A percentile compares a stretch with the other conserved stretches of the same genome.
Conservation (phyloP, 2,888 invertebrate species). For the Agrotis ipsilon region DNA sequence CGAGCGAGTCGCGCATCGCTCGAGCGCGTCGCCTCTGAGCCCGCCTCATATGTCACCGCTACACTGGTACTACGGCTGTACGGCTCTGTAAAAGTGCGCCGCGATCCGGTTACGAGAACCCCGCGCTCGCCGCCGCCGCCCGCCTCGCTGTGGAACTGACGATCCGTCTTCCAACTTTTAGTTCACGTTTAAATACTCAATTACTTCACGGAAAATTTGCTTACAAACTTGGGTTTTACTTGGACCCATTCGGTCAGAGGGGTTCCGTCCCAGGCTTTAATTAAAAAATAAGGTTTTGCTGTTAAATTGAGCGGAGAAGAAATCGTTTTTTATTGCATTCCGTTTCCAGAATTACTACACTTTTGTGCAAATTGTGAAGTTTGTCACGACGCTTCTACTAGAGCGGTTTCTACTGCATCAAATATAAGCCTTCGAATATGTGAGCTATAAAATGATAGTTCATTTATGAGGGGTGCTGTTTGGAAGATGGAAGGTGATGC, state of each 20-base stretch:
- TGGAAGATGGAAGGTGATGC: background rate
- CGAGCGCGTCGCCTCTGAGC: background rate
- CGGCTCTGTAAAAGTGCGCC: background rate
- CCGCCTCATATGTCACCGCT: conserved; percentile 17
- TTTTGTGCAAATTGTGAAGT: background rate
- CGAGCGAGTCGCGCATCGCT: background rate
- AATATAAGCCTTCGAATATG: background rate
- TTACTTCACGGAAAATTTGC: conserved; percentile 36
- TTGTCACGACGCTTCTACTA: background rate
- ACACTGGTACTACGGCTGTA: background rate
- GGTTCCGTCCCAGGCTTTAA: conserved; percentile 17
- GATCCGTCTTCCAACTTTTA: conserved; percentile 30
- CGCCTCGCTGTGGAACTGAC: background rate
- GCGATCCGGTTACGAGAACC: conserved; percentile 7
- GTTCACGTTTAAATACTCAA: conserved; percentile 44
- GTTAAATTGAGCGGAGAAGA: conserved; percentile 36
- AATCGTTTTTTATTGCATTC: conserved; percentile 25
- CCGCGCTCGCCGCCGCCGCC: background rate
- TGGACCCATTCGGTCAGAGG: conserved; percentile 5
- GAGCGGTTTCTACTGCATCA: background rate
- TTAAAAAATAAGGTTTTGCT: conserved; percentile 21
- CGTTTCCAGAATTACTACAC: conserved; percentile 7
- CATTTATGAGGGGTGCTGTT: background rate
- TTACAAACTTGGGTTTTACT: conserved; percentile 25
- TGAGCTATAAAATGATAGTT: background rate